phyloP scores from a whole-genome alignment of 2,797 vertebrate species.

The Lindbergichthys nudifrons region DNA sequence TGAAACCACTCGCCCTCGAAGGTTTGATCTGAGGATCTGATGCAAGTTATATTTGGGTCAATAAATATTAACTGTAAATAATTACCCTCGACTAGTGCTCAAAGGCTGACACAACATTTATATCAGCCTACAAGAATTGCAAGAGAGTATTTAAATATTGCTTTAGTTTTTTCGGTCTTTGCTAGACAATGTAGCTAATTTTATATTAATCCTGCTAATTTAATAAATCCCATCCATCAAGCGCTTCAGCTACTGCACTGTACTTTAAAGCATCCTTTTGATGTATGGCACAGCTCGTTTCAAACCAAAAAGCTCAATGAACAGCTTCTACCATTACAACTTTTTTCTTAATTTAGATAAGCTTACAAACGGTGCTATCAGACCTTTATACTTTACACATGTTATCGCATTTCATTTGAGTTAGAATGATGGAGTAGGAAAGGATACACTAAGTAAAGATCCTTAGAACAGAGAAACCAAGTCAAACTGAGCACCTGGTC shows the following conservation, averaged over 20 bases:
- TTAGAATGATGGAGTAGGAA: slow-evolving; percentile 1
- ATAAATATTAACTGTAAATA: neutral
- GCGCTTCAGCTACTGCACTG: neutral
- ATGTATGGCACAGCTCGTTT: slow-evolving; percentile 8
- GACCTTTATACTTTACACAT: neutral
- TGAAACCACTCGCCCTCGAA: neutral
- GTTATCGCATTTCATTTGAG: neutral
- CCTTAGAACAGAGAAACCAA: neutral
- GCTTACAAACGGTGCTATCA: neutral
- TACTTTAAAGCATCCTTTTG: neutral
- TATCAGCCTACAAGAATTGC: neutral
- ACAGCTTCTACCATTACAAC: slow-evolving; percentile 1
- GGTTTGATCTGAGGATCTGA: neutral
- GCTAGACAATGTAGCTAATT: neutral
- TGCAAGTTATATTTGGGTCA: neutral
- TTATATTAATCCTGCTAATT: slow-evolving; percentile 52
- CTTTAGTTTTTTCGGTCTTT: slow-evolving; percentile 7
- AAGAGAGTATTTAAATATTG: slow-evolving; percentile 10
- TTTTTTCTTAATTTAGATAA: neutral
- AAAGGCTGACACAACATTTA: neutral
- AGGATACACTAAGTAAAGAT: slow-evolving; percentile 7
- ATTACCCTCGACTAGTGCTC: neutral
- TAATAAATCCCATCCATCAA: slow-evolving; percentile 46
- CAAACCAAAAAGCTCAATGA: slow-evolving; percentile 2
- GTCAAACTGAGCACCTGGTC: slow-evolving; percentile 10